Conservation (phyloP, 2,113 vertebrate genomes). For the Dasyornis broadbenti region DNA sequence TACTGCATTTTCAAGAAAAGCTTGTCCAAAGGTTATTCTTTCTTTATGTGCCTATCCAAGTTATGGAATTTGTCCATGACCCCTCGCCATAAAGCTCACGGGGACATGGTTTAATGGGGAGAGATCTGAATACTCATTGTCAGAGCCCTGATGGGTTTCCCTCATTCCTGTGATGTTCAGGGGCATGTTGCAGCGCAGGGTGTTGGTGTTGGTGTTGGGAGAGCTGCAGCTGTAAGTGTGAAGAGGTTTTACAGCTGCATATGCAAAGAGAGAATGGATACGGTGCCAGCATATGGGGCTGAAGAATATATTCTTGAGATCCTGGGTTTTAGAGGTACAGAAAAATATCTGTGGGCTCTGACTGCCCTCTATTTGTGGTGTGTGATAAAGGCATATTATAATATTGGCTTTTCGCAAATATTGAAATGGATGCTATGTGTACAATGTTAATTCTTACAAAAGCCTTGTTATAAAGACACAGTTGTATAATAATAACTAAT, state of each 20-base stretch:
- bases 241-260: not conserved
- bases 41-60: not conserved
- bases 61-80: not conserved
- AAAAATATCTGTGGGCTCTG: not conserved
- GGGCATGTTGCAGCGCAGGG: not conserved
- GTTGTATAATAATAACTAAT: too few species aligned
- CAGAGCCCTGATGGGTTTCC: not conserved
- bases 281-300: slow-evolving; percentile 19
- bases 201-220: not conserved
- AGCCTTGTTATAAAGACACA: too few species aligned
- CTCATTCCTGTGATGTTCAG: not conserved
- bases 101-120: not conserved
- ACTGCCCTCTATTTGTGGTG: not conserved
- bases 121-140: not conserved
- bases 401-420: too few species aligned
- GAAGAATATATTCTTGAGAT: not conserved
- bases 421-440: too few species aligned
- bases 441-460: too few species aligned
- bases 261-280: not conserved
- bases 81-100: not conserved
- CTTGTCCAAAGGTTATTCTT: slow-evolving; percentile 37
- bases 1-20: slow-evolving; percentile 51
- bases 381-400: too few species aligned
- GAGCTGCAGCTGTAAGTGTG: not conserved
- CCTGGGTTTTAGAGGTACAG: not conserved